Conservation (phyloP, 2,113 vertebrate genomes). For the Cairina moschata region DNA sequence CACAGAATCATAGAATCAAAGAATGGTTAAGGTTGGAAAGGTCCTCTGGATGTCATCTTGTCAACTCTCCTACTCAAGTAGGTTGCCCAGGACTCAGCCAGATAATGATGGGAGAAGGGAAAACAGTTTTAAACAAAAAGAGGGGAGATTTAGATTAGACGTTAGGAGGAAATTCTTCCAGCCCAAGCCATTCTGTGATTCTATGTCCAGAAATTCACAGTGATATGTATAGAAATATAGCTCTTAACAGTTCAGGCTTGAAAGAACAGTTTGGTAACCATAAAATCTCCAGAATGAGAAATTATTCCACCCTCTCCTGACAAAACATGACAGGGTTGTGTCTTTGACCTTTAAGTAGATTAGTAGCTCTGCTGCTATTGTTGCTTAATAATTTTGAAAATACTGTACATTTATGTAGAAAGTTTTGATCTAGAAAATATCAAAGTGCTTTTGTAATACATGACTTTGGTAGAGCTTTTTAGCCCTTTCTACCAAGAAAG, state of each 20-base stretch:
- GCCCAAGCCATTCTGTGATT: no score
- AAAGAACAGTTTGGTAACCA: not conserved
- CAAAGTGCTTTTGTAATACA: not conserved
- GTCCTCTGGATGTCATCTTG: not conserved
- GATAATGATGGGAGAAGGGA: no score
- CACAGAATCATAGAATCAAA: not conserved
- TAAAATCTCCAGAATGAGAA: not conserved
- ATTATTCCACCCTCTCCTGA: not conserved
- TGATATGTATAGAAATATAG: not conserved
- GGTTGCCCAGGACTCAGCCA: not conserved
- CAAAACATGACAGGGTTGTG: not conserved
- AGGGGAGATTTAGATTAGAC: no score
- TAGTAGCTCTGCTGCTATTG: not conserved
- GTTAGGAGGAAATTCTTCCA: no score
- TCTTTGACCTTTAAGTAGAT: not conserved
- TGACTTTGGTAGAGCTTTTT: not conserved
- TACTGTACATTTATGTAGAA: not conserved
- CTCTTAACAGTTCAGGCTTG: not conserved
- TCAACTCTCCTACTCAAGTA: not conserved
- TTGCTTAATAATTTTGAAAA: not conserved
- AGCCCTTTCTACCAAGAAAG: not conserved
- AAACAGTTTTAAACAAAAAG: no score
- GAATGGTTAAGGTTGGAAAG: not conserved
- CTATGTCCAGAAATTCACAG: not conserved
- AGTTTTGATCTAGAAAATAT: not conserved